A percentile compares a stretch with the other conserved stretches of the same genome.
phyloP scores from a whole-genome alignment of 2,113 vertebrate species.

The Oenanthe melanoleuca region DNA sequence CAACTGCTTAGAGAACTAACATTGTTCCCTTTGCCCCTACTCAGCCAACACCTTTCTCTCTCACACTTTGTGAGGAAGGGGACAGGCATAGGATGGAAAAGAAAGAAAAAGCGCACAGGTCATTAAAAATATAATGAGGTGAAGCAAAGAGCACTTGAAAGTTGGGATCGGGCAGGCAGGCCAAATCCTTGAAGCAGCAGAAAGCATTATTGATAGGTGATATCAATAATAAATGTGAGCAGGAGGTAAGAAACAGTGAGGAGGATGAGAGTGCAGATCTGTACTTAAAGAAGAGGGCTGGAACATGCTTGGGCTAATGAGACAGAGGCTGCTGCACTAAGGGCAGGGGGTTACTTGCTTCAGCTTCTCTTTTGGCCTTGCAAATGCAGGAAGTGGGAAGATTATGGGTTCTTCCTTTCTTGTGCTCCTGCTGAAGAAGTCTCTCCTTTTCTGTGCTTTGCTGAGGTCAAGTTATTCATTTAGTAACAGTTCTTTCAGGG shows the following conservation, averaged over 20 bases:
- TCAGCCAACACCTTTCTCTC: background rate
- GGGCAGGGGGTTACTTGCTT: background rate
- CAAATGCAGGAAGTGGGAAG: background rate
- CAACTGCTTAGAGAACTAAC: background rate
- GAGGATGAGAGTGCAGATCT: background rate
- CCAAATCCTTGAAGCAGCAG: background rate
- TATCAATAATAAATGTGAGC: constrained; percentile 48
- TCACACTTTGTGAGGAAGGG: background rate
- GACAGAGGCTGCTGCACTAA: background rate
- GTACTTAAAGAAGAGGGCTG: background rate
- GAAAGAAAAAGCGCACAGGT: background rate
- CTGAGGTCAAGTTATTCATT: background rate
- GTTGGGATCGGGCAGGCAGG: background rate
- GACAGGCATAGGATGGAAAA: background rate
- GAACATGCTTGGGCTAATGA: background rate
- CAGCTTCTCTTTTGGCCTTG: background rate
- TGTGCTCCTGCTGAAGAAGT: background rate
- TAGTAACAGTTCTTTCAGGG: background rate
- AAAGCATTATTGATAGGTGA: constrained; percentile 32
- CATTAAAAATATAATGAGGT: constrained; percentile 39
- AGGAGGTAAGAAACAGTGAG: background rate
- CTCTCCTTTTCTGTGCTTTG: background rate
- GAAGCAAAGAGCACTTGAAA: constrained; percentile 24
- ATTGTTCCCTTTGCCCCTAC: background rate
- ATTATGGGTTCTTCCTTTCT: background rate